Evolutionary conservation across 1,140 invertebrate genomes (phyloP).

Genomic region (Papilio polyxenes): DNA sequence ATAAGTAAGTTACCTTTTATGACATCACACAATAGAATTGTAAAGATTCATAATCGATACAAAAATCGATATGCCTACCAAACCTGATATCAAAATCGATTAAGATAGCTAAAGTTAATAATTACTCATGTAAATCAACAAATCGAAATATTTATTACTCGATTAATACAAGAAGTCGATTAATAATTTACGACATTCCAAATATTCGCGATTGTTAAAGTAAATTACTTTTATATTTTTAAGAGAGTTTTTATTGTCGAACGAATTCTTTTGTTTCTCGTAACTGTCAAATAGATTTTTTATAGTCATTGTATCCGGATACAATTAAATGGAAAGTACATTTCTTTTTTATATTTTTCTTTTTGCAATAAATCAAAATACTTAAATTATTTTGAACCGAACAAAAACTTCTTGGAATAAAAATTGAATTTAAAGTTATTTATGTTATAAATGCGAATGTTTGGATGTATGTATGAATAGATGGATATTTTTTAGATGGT

Average conservation of each 20-base stretch:
- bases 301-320: neutral
- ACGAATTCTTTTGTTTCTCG: neutral
- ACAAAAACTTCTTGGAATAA: no score
- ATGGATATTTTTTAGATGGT: no score
- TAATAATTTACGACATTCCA: neutral
- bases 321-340: neutral
- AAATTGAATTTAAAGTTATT: no score
- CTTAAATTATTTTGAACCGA: neutral
- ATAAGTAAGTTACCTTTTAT: neutral
- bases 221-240: slow-evolving; percentile 4
- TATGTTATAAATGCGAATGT: no score
- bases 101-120: neutral
- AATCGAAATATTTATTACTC: neutral
- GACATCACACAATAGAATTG: neutral
- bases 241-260: neutral
- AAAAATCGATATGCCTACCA: no score
- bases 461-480: no score
- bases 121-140: neutral
- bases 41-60: no score
- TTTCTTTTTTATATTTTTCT: neutral
- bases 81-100: neutral
- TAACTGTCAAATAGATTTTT: neutral
- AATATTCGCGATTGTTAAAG: neutral
- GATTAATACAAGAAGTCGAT: neutral
- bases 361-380: neutral